Evolutionary conservation across 2,888 invertebrate genomes (phyloP).

Genomic region (Thereva unica): DNA sequence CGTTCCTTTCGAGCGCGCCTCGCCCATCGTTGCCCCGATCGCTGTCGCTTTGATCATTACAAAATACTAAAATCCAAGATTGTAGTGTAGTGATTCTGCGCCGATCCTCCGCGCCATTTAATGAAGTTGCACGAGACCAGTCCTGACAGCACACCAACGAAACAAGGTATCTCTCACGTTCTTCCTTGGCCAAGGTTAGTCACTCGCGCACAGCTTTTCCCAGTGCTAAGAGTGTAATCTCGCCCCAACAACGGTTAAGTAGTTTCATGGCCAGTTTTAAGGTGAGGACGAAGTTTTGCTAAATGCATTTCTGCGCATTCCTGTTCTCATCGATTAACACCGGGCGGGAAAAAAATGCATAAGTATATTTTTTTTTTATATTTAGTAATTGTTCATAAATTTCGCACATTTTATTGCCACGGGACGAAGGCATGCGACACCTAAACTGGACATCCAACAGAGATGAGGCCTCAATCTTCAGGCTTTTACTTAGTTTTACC

Average conservation of each 20-base stretch:
- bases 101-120: not conserved
- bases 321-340: conserved; percentile 25
- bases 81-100: not conserved
- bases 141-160: not conserved
- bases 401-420: conserved; percentile 22
- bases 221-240: conserved; percentile 1
- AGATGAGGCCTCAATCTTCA: not conserved
- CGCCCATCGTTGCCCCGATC: conserved; percentile 6
- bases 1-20: conserved; percentile 11
- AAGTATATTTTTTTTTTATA: conserved; percentile 11
- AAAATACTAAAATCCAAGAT: conserved; percentile 15
- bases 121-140: conserved; percentile 4
- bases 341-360: not conserved
- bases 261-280: not conserved
- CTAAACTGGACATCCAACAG: conserved; percentile 4
- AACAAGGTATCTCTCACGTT: not conserved
- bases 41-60: conserved; percentile 8
- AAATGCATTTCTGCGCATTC: conserved; percentile 9
- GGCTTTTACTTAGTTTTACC: not conserved
- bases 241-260: conserved; percentile 2
- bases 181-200: conserved; percentile 15
- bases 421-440: conserved; percentile 23
- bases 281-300: conserved; percentile 4
- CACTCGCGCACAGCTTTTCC: not conserved
- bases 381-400: conserved; percentile 28